Conservation (phyloP, 2,797 vertebrate species). For the Enteromius mattozi region DNA sequence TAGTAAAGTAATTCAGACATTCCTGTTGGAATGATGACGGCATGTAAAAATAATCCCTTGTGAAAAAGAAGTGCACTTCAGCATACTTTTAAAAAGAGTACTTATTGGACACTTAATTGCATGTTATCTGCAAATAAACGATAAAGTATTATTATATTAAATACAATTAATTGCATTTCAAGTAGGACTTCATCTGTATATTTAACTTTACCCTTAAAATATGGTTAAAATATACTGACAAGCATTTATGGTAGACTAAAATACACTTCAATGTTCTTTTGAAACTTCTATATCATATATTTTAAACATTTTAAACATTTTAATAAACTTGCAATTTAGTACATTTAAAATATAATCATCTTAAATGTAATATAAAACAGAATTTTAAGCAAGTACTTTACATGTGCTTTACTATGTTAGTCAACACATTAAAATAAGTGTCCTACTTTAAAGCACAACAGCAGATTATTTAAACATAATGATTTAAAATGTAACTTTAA, state of each 20-base stretch:
- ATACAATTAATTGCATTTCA: not conserved
- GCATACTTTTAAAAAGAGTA: not conserved
- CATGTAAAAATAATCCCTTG: not conserved
- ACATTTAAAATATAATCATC: slow-evolving; percentile 1
- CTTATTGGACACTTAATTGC: not conserved
- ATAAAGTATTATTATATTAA: not conserved
- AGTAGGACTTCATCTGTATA: not conserved
- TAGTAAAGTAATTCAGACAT: not conserved
- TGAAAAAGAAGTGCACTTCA: slow-evolving; percentile 24
- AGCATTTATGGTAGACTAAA: not conserved
- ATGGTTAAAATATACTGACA: not conserved
- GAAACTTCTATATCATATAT: not conserved
- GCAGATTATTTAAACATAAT: not conserved
- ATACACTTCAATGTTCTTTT: not conserved
- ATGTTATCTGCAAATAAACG: not conserved
- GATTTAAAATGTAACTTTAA: not conserved
- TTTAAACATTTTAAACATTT: not conserved
- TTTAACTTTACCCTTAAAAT: not conserved
- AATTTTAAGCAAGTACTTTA: not conserved
- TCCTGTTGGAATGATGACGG: slow-evolving; percentile 9
- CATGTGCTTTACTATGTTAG: too few species aligned
- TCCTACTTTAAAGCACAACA: not conserved
- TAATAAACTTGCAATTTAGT: slow-evolving; percentile 7
- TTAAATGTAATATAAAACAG: not conserved
- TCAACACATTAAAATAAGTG: not conserved